Base-by-base conservation (phyloP, 2,113 vertebrate genomes). In the Tenrec ecaudatus region DNA sequence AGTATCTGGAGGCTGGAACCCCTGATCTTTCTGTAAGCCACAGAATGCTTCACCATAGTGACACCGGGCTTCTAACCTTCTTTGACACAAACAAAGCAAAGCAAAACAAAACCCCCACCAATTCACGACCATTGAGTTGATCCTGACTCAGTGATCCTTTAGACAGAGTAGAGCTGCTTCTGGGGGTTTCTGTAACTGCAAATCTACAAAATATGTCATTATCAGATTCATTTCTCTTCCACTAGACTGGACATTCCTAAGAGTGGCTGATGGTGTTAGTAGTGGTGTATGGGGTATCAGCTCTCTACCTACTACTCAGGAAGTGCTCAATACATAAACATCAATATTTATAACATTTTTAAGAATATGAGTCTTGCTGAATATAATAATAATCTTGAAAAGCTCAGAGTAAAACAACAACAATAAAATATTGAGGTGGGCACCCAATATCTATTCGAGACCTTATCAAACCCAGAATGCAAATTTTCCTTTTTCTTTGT, bases 401-500 rank as follows among this genome's bases (percentile, higher is more conserved):
- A 86, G 5, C 8, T 92, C 29, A 80, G 81, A 71, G 33, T 29
- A 11, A 68, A 81, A 64, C 16, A 14, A 58, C 82, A 79, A 27
- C 8, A 66, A 27, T 33, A 33, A 23, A 75, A 38, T 23, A 36
- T 75, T 71, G 69, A 23, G 5, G 4, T 6, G 57, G 20, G 58
- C 58, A 17, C 73, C 12, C 19, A n/a, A 62, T 81, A 82, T 53
- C 29, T 89, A n/a, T 10, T 25, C 2, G 23, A 77, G 53, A 79
- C 23, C 62, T 86, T 88, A 80, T 81, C 68, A 93, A 62, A 78
- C 47, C 4, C 20, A 40, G 5, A 31, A 15, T 17, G 69, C 16
- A 84, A 33, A 0, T 75, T 89, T 94, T 94, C 17, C 58, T 88
- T 66, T 75, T 91, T 80, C 71, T 23, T 88, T 31, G 20, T 93